A percentile compares a stretch with the other conserved stretches of the same genome.
These are phyloP conservation scores for Eumerus sabulonum DNA, from an alignment of 2,888 invertebrate genomes.

Conservation along the genomic window DNA sequence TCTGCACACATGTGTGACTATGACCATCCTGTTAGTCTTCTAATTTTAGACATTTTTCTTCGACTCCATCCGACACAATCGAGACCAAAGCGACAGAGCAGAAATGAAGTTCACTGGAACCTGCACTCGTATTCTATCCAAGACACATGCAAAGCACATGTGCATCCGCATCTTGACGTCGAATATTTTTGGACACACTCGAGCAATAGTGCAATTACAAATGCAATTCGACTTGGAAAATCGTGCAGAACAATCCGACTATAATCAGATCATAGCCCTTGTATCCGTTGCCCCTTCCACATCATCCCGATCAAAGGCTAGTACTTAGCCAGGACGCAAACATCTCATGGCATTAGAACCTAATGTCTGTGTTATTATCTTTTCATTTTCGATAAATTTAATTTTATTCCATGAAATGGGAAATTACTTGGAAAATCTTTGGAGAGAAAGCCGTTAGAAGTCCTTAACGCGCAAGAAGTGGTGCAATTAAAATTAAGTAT, in stretches of 20 bases:
- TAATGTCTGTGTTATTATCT: constrained; percentile 48
- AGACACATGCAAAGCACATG: constrained; percentile 58
- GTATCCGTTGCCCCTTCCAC: background rate
- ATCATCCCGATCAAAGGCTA: too few species aligned
- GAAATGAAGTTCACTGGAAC: constrained; percentile 32
- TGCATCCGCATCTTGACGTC: constrained; percentile 12
- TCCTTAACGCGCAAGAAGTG: background rate
- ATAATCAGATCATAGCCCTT: too few species aligned
- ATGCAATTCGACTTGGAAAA: background rate
- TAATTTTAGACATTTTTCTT: constrained; percentile 58
- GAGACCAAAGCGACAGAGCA: background rate
- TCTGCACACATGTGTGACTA: constrained; percentile 56
- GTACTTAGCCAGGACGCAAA: too few species aligned
- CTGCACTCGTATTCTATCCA: constrained; percentile 11
- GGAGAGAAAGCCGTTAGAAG: background rate
- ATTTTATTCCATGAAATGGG: constrained; percentile 11
- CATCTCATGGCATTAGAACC: constrained; percentile 26
- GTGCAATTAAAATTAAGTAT: constrained; percentile 57
- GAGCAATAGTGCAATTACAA: background rate
- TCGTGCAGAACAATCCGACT: background rate
- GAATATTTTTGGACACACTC: constrained; percentile 47
- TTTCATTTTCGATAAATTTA: constrained; percentile 35
- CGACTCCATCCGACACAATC: background rate
- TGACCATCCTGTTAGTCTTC: constrained; percentile 12
- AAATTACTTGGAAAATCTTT: constrained; percentile 26